Base-by-base conservation (phyloP, 2,888 invertebrate genomes). In the Yponomeuta evonymella region DNA sequence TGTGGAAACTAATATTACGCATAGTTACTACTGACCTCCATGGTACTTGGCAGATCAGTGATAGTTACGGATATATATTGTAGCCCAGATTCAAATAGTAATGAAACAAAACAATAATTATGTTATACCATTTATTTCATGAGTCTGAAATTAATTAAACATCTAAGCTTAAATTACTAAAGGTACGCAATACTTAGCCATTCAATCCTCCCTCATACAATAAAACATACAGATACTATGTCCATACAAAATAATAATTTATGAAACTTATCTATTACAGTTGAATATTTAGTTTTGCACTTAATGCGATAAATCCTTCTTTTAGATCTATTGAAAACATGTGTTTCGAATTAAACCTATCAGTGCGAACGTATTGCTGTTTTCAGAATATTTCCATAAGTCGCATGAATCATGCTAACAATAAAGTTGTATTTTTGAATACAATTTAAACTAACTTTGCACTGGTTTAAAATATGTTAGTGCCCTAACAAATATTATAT, bases 41-140 rank as follows among this genome's bases (percentile, higher is more conserved):
- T 23, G 23, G 23, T 23, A 23, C 23, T 23, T 36, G 2, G 36
- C 36, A 36, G 36, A 36, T 36, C 5, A 36, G 36, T 36, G 5
- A 36, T 36, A 5, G 36, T 36, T 4, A 36, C 36, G 36, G 36
- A 36, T 36, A 36, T 36, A 2, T 4, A 2, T 36, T 36, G 36
- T 36, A 36, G 36, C 2, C 36, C 36, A 36, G 36, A 2, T 4
- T 4, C 36, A 43, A 43, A 43, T 43, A 15, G 3, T 15, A 58
- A 15, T 58, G 15, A 58, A 58, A 58, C 51, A 58, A 58, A 8
- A 3, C 15, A 15, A 15, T 58, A n/a, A n/a, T n/a, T n/a, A 15
- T 15, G 51, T 58, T 15, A 58, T 58, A 58, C 51, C 0, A 77
- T 83, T 82, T 82, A 81, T 80, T 83, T 75, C 74, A 77, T 71